Evolutionary conservation across 1,140 invertebrate genomes (phyloP).

Genomic region (Trachymyrmex septentrionalis): DNA sequence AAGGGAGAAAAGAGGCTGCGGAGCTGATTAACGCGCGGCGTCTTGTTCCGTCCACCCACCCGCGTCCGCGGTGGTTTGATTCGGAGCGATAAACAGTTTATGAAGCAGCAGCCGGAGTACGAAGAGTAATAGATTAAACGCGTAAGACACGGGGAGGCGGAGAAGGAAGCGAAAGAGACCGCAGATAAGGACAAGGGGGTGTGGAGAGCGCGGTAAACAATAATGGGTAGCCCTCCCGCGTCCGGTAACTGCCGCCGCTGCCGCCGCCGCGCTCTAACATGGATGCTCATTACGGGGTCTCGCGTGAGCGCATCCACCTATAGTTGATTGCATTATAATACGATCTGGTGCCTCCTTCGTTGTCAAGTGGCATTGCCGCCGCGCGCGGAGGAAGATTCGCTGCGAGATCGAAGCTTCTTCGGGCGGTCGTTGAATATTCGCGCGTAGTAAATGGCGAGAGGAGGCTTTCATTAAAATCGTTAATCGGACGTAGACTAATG

Average conservation of each 20-base stretch:
- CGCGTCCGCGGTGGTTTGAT: slow-evolving; percentile 75
- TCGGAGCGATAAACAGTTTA: slow-evolving; percentile 84
- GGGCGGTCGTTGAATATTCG: slow-evolving; percentile 65
- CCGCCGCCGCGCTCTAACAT: slow-evolving; percentile 78
- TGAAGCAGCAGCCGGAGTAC: slow-evolving; percentile 81
- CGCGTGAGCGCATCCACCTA: slow-evolving; percentile 82
- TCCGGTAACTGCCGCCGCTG: slow-evolving; percentile 73
- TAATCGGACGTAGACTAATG: slow-evolving; percentile 68
- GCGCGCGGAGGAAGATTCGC: background rate
- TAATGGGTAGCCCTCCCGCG: slow-evolving; percentile 80
- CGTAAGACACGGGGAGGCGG: slow-evolving; percentile 6
- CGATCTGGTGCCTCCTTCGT: slow-evolving; percentile 70
- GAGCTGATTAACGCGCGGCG: slow-evolving; percentile 82
- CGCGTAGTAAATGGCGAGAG: slow-evolving; percentile 74
- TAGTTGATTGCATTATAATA: slow-evolving; percentile 85
- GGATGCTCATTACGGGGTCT: slow-evolving; percentile 83
- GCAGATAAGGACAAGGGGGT: slow-evolving; percentile 7
- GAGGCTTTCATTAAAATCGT: slow-evolving; percentile 76
- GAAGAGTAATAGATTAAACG: slow-evolving; percentile 84
- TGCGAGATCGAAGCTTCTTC: background rate
- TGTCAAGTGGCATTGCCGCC: slow-evolving; percentile 60
- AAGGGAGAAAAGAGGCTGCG: background rate
- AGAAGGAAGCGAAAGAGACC: slow-evolving; percentile 4
- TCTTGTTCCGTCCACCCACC: slow-evolving; percentile 80
- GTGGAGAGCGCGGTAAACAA: slow-evolving; percentile 79